Evolutionary conservation across 2,113 vertebrate genomes (phyloP).

Genomic region (Recurvirostra avosetta): DNA sequence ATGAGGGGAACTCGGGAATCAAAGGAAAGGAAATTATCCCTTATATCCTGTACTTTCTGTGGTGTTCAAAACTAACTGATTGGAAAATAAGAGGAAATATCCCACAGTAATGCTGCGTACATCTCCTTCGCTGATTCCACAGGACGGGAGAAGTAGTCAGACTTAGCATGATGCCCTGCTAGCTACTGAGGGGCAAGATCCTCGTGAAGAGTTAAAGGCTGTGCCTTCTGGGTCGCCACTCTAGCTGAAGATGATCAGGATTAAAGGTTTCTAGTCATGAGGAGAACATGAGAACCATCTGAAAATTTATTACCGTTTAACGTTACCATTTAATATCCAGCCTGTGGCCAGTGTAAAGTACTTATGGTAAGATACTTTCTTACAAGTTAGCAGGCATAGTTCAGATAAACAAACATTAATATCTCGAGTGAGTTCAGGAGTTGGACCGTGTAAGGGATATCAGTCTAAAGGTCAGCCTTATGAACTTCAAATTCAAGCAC

Average conservation of each 20-base stretch:
- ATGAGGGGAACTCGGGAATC: conserved; percentile 32
- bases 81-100: conserved; percentile 17
- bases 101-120: neutral
- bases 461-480: neutral
- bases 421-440: neutral
- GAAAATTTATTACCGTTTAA: neutral
- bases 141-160: neutral
- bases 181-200: neutral
- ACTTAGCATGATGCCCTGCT: neutral
- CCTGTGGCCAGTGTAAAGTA: neutral
- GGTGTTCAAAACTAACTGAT: conserved; percentile 11
- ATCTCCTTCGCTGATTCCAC: neutral
- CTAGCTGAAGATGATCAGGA: neutral
- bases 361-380: neutral
- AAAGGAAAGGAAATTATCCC: conserved; percentile 38
- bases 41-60: conserved; percentile 38
- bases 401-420: neutral
- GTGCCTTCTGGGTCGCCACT: neutral
- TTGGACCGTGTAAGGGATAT: neutral
- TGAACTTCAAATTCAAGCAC: neutral
- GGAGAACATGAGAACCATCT: neutral
- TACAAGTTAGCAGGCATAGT: neutral
- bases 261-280: neutral
- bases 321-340: neutral
- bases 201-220: neutral